These are phyloP conservation scores for Conchocele bisecta DNA, from an alignment of 2,888 invertebrate genomes.

Conservation along the genomic window DNA sequence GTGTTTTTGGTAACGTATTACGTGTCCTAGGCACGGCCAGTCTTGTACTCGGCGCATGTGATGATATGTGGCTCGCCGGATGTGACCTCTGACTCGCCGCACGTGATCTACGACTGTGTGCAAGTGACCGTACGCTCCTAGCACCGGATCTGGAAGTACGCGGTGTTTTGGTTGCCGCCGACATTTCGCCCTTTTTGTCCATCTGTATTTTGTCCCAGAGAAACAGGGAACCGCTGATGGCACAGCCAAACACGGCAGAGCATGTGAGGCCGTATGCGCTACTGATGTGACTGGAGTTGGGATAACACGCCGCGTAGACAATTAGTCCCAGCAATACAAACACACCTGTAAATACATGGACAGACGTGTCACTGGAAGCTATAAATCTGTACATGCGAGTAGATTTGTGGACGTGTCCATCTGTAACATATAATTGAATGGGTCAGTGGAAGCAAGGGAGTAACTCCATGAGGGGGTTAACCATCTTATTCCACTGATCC, in stretches of 20 bases:
- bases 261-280: conserved; percentile 54
- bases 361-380: too few species aligned
- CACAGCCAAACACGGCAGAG: conserved; percentile 40
- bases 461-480: too few species aligned
- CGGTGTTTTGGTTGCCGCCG: conserved; percentile 24
- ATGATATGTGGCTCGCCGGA: not conserved
- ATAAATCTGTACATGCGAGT: too few species aligned
- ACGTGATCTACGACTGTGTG: conserved; percentile 16
- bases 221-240: conserved; percentile 41
- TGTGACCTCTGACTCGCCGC: conserved; percentile 27
- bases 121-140: conserved; percentile 20
- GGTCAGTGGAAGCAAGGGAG: too few species aligned
- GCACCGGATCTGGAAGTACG: conserved; percentile 38
- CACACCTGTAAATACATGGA: conserved; percentile 31
- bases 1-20: not conserved
- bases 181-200: conserved; percentile 21
- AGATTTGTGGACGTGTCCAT: too few species aligned
- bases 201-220: conserved; percentile 53
- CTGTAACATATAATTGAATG: too few species aligned
- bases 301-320: conserved; percentile 40
- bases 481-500: too few species aligned
- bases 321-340: conserved; percentile 45
- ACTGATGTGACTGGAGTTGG: conserved; percentile 48
- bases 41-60: not conserved
- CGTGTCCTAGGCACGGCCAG: not conserved